Base-by-base conservation (phyloP, 2,888 invertebrate genomes). In the Sthenelais limicola region DNA sequence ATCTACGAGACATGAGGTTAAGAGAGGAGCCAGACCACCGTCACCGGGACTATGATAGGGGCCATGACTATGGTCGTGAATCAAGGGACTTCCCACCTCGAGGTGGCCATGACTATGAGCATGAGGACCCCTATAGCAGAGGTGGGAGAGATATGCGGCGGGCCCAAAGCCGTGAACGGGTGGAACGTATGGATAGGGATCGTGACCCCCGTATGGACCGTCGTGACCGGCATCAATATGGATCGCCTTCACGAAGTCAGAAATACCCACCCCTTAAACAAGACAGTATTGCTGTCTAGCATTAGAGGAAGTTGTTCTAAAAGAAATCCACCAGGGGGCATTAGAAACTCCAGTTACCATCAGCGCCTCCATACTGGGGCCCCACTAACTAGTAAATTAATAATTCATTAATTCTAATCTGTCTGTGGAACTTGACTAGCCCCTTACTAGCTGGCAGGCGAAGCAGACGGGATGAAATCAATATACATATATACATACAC, bases 281-380 rank as follows among this genome's bases (percentile, higher is more conserved):
- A 76, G 82, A 82, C 69, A 83, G 83, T 80, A 83, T 83, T 78
- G 83, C 83, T 73, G 82, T 83, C 74, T 83, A 82, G 68, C 62
- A 62, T 43, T 15, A n/a, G 5, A n/a, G 7, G 43, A 9, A 43
- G 43, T 9, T 9, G 43, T n/a, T 9, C 9, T 12, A 7, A 12
- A 51, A 51, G 7, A 21, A 51, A n/a, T 26, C 51, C 51, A 12
- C 51, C 3, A 38, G 35, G 62, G 62, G 62, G 62, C 62, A 35
- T 43, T 43, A 62, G 21, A 51, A 51, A n/a, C 51, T 21, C n/a
- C 51, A 38, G 21, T 43, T 43, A 21, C 62, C 62, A 35, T 7
- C 30, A 24, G 21, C 51, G 5, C 9, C 51, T 12, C 51, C n/a
- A 5, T n/a, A n/a, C 18, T n/a, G n/a, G n/a, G n/a, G n/a, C n/a